Conservation (phyloP, 2,888 invertebrate species). For the Mycogona germanica region DNA sequence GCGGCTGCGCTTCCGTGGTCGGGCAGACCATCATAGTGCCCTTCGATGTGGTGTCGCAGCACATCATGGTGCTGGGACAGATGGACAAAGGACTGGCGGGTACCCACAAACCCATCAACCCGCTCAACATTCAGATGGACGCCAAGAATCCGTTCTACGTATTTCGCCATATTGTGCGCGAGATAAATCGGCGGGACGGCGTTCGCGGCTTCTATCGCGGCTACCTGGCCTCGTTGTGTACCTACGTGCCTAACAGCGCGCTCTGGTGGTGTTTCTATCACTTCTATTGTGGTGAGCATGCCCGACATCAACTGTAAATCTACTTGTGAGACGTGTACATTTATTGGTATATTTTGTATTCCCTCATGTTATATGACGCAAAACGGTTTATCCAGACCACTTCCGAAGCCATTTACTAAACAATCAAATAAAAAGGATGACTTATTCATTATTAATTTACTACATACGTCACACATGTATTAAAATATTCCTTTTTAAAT, state of each 20-base stretch:
- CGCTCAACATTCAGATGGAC: conserved; percentile 47
- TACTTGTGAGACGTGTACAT: not conserved
- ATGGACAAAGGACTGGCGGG: not conserved
- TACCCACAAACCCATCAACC: conserved; percentile 48
- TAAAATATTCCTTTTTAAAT: no score
- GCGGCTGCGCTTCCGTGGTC: conserved; percentile 80
- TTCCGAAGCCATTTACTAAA: no score
- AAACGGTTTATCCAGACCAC: no score
- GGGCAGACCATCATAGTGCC: conserved; percentile 94
- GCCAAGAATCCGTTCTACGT: conserved; percentile 45
- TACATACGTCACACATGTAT: no score
- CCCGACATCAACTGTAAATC: not conserved
- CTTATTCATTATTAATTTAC: no score
- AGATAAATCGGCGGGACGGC: conserved; percentile 67
- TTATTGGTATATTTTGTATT: no score
- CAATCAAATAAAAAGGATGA: no score
- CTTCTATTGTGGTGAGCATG: conserved; percentile 65
- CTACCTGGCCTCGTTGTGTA: conserved; percentile 78
- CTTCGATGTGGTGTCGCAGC: conserved; percentile 92
- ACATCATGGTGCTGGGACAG: conserved; percentile 80
- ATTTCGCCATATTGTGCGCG: conserved; percentile 45
- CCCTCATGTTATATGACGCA: no score
- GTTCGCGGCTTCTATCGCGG: conserved; percentile 83
- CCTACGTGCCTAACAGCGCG: conserved; percentile 94
- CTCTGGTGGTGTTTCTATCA: conserved; percentile 97